Evolutionary conservation across 2,113 vertebrate genomes (phyloP).

Genomic region (Alethe castanea): DNA sequence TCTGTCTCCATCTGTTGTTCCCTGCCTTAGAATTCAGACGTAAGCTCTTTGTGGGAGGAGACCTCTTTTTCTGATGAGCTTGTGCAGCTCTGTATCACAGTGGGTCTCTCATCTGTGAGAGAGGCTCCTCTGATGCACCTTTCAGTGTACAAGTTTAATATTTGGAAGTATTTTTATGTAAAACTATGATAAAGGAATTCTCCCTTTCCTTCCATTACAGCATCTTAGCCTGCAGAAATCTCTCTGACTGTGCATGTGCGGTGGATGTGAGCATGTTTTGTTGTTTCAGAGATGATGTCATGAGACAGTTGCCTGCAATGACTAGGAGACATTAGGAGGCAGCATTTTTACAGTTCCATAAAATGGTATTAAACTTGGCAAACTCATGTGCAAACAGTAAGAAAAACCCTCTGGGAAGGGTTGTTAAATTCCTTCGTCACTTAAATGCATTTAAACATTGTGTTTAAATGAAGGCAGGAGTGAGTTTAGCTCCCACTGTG

Average conservation of each 20-base stretch:
- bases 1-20: conserved; percentile 64
- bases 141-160: neutral
- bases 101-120: neutral
- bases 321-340: neutral
- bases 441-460: conserved; percentile 52
- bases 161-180: neutral
- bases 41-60: conserved; percentile 15
- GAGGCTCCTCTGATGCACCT: neutral
- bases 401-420: conserved; percentile 33
- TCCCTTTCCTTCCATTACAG: neutral
- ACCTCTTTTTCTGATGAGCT: neutral
- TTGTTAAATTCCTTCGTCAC: conserved; percentile 55
- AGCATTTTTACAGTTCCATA: conserved; percentile 31
- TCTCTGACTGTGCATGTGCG: neutral
- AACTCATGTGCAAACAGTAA: conserved; percentile 15
- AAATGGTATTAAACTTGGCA: conserved; percentile 45
- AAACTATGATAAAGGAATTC: neutral
- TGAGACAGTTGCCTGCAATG: conserved; percentile 8
- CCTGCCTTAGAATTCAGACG: conserved; percentile 9
- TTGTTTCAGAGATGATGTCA: neutral
- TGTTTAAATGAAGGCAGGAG: conserved; percentile 53
- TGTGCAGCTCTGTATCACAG: neutral
- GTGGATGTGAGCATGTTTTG: neutral
- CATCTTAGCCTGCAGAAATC: neutral
- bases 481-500: conserved; percentile 46